A percentile compares a stretch with the other conserved stretches of the same genome.
phyloP scores from a whole-genome alignment of 2,797 vertebrate species.

The Premnoplex brunnescens region DNA sequence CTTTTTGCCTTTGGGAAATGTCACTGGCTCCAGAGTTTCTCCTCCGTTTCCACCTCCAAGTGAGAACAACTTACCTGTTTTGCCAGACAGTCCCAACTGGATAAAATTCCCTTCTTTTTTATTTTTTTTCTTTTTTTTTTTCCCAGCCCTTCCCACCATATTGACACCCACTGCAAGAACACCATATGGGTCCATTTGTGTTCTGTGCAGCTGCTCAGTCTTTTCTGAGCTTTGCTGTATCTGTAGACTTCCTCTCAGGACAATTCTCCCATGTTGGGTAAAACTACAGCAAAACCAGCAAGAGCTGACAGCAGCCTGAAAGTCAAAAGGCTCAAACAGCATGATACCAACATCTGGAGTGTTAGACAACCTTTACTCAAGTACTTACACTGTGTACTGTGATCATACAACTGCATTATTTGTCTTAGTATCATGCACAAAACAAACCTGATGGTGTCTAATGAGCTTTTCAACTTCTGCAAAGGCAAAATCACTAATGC shows the following conservation, averaged over 20 bases:
- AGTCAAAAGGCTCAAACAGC: background rate
- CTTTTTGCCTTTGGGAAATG: background rate
- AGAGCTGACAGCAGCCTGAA: background rate
- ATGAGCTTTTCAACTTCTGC: background rate
- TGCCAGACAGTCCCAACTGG: background rate
- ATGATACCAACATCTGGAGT: background rate
- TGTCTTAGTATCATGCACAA: background rate
- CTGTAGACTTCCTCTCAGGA: background rate
- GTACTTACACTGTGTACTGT: background rate
- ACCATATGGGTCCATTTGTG: rapidly evolving
- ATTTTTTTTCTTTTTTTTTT: too few species aligned
- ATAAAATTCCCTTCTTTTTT: background rate
- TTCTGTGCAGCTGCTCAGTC: background rate
- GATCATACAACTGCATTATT: background rate
- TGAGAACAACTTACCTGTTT: background rate
- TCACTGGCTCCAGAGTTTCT: background rate
- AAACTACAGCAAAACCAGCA: background rate
- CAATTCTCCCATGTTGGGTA: background rate
- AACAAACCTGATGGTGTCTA: background rate
- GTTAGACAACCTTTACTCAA: background rate
- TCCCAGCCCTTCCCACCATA: background rate
- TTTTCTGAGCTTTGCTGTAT: background rate
- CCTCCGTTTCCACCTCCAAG: background rate
- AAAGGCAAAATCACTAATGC: background rate
- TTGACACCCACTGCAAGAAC: background rate